Evolutionary conservation across 2,797 vertebrate genomes (phyloP).

Genomic region (Allobates femoralis): DNA sequence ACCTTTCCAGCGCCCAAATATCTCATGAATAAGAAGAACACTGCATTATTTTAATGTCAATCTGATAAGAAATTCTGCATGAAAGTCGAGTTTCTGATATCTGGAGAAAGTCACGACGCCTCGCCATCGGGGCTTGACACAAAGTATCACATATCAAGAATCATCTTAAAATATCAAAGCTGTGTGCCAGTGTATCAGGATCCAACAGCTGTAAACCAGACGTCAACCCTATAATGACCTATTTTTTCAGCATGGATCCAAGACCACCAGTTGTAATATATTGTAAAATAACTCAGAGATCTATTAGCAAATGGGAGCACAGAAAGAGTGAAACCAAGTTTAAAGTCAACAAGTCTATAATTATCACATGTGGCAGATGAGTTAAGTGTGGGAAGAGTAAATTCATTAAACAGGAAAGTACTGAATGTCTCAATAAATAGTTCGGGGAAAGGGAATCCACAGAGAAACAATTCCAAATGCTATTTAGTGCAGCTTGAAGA

Average conservation of each 20-base stretch:
- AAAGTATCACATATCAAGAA: neutral
- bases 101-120: neutral
- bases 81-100: neutral
- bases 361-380: too few species aligned
- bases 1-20: conserved; percentile 44
- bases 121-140: neutral
- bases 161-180: neutral
- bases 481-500: too few species aligned
- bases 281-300: too few species aligned
- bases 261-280: too few species aligned
- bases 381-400: too few species aligned
- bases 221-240: neutral
- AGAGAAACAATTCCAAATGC: too few species aligned
- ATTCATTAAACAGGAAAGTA: too few species aligned
- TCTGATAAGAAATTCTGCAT: conserved; percentile 30
- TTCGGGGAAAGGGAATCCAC: too few species aligned
- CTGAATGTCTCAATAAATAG: too few species aligned
- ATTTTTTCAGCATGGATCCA: neutral
- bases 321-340: too few species aligned
- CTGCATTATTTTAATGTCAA: conserved; percentile 36
- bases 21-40: conserved; percentile 48
- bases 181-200: neutral
- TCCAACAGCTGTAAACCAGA: neutral
- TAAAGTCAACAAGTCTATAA: too few species aligned
- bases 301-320: too few species aligned